These are phyloP conservation scores for Tethya wilhelma DNA, from an alignment of 37 sponge, comb jelly and placozoan genomes.

Conservation along the genomic window DNA sequence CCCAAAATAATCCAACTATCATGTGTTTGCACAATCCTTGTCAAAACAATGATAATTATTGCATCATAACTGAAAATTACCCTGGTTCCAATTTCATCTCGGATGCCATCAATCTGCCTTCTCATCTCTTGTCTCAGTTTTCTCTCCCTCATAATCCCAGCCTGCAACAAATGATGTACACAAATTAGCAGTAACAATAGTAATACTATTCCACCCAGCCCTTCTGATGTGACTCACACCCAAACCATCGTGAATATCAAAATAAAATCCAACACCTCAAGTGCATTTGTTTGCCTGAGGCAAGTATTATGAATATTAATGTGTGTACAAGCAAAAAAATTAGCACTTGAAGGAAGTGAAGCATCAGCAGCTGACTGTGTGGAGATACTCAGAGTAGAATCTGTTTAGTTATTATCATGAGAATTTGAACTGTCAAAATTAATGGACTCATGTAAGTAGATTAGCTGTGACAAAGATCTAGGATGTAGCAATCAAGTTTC, in stretches of 20 bases:
- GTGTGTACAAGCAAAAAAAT: no score
- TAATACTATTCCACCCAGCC: background rate
- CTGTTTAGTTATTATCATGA: no score
- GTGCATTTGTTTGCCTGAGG: no score
- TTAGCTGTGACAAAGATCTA: no score
- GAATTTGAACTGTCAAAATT: no score
- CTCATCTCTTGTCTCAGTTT: conserved; percentile 16
- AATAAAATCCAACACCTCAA: background rate
- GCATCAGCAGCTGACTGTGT: no score
- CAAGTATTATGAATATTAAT: no score
- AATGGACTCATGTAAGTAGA: no score
- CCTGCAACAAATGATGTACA: conserved; percentile 12
- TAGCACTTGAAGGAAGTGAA: no score
- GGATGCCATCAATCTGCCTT: conserved; percentile 19
- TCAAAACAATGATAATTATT: background rate
- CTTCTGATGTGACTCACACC: no score
- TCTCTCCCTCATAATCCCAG: conserved; percentile 49
- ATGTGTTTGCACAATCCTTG: background rate
- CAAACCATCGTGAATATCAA: background rate
- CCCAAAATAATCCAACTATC: background rate
- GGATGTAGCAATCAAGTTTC: no score
- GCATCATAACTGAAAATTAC: conserved; percentile 13
- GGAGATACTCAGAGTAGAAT: no score
- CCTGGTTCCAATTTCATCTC: conserved; percentile 51
- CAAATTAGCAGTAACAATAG: background rate